Conservation (phyloP, 92 coral and sea anemone species). For the Porites cylindrica region DNA sequence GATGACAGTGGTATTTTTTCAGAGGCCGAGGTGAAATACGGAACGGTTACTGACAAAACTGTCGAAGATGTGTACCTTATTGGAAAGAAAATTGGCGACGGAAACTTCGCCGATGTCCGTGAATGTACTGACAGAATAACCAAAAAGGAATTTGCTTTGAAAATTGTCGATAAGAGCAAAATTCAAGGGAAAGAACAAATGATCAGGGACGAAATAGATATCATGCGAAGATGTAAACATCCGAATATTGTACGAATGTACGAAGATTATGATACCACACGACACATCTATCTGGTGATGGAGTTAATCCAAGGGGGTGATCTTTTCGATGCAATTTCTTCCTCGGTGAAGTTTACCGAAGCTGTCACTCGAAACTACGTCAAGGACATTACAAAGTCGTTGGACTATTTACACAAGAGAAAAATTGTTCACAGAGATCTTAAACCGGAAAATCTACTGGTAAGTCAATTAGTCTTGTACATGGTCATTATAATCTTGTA, state of each 20-base stretch:
- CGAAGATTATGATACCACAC: slow-evolving; percentile 85
- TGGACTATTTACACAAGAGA: slow-evolving; percentile 90
- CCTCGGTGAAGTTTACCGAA: slow-evolving; percentile 93
- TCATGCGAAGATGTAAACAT: slow-evolving; percentile 93
- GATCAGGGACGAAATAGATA: slow-evolving; percentile 93
- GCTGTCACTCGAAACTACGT: slow-evolving; percentile 81
- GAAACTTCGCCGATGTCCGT: slow-evolving; percentile 96
- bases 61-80: slow-evolving; percentile 91
- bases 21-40: slow-evolving; percentile 68
- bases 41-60: slow-evolving; percentile 77
- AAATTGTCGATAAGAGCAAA: slow-evolving; percentile 93
- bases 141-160: slow-evolving; percentile 86
- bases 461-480: slow-evolving; percentile 40
- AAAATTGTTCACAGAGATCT: slow-evolving; percentile 94
- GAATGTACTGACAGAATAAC: slow-evolving; percentile 84
- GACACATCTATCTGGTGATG: slow-evolving; percentile 92
- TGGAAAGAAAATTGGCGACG: slow-evolving; percentile 96
- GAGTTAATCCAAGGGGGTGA: slow-evolving; percentile 94
- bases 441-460: slow-evolving; percentile 98
- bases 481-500: neutral
- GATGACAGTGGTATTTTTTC: slow-evolving; percentile 48
- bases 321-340: slow-evolving; percentile 94
- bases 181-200: slow-evolving; percentile 93
- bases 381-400: slow-evolving; percentile 86
- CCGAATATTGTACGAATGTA: slow-evolving; percentile 89